Evolutionary conservation across 2,888 invertebrate species (phyloP).

Genomic region (Eilema caniola): DNA sequence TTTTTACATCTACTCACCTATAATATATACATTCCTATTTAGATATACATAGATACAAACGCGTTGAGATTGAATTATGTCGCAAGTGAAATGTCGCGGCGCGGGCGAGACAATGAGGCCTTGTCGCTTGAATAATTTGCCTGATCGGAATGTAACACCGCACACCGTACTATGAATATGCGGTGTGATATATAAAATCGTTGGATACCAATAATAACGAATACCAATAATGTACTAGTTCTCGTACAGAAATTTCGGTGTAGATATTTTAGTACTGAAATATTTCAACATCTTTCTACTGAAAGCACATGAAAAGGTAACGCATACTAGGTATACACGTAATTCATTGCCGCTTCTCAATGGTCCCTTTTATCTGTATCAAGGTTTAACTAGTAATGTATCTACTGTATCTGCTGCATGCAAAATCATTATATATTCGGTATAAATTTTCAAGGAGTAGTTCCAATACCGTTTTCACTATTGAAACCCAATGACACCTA

Average conservation of each 20-base stretch:
- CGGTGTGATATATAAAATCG: background rate
- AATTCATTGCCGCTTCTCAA: too few species aligned
- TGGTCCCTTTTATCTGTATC: too few species aligned
- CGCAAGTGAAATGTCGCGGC: conserved; percentile 48
- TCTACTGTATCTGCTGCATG: too few species aligned
- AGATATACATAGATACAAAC: conserved; percentile 30
- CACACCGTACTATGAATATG: conserved; percentile 12
- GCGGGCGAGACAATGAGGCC: conserved; percentile 57
- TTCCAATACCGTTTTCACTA: background rate
- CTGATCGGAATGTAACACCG: conserved; percentile 31
- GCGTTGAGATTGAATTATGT: conserved; percentile 61
- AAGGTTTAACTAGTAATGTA: too few species aligned
- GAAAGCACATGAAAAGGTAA: too few species aligned
- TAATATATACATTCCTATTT: background rate
- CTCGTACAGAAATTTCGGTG: background rate
- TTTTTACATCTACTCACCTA: background rate
- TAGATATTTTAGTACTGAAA: too few species aligned
- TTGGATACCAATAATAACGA: background rate
- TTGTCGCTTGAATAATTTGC: conserved; percentile 62
- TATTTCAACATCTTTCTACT: too few species aligned
- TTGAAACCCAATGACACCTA: background rate
- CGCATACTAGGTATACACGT: too few species aligned
- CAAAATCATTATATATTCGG: too few species aligned
- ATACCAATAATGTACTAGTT: background rate
- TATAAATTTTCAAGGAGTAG: too few species aligned